phyloP scores from a whole-genome alignment of 2,113 vertebrate species.

The Beaufortia kweichowensis region DNA sequence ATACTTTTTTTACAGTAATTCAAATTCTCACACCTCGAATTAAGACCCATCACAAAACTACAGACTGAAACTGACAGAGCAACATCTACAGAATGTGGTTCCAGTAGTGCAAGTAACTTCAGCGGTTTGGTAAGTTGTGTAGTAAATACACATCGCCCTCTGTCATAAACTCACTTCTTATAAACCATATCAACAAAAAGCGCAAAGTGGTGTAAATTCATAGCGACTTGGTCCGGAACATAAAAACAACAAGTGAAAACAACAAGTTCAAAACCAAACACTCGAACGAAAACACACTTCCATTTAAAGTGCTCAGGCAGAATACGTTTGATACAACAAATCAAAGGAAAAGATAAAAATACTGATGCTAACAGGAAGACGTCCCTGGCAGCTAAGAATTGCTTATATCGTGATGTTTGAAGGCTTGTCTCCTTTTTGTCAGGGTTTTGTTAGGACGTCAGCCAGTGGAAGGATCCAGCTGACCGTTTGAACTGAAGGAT shows the following conservation, averaged over 20 bases:
- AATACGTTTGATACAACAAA: conserved; percentile 62
- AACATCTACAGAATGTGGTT: conserved; percentile 62
- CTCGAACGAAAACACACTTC: conserved; percentile 38
- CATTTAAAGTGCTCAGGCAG: conserved; percentile 73
- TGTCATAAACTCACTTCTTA: conserved; percentile 55
- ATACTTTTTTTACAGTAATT: conserved; percentile 25
- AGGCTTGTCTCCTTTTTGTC: conserved; percentile 80
- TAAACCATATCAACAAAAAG: conserved; percentile 17
- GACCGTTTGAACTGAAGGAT: conserved; percentile 65
- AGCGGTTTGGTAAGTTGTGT: conserved; percentile 73
- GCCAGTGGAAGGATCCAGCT: conserved; percentile 71
- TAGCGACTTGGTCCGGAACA: conserved; percentile 17
- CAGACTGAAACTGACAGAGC: conserved; percentile 57
- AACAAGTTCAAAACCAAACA: neutral
- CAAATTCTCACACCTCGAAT: conserved; percentile 56
- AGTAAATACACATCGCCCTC: conserved; percentile 70
- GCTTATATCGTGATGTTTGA: conserved; percentile 77
- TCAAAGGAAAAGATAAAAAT: conserved; percentile 24
- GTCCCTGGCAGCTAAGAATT: conserved; percentile 79
- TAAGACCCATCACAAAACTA: conserved; percentile 59
- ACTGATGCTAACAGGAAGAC: conserved; percentile 68
- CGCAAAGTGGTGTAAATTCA: neutral
- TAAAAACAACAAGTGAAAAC: neutral
- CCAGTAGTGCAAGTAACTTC: conserved; percentile 77
- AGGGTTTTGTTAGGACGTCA: conserved; percentile 71